These are phyloP conservation scores for Myripristis jacobus DNA, from an alignment of 2,797 vertebrate species.

Conservation along the genomic window DNA sequence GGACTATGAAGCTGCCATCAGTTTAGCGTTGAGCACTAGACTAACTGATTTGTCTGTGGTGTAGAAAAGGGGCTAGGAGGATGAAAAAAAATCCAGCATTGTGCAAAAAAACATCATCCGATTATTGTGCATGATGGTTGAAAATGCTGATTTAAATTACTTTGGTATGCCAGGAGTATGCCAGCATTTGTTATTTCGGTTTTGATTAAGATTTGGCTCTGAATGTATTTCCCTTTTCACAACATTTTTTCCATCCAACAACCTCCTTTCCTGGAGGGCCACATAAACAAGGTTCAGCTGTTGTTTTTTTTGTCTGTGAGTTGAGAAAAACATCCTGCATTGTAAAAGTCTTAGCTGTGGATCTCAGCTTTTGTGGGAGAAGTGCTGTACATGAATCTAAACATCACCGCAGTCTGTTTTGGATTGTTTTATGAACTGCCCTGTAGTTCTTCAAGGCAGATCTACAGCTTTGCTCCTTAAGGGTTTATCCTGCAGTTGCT, in stretches of 20 bases:
- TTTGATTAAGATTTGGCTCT: no score
- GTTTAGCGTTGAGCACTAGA: constrained; percentile 1
- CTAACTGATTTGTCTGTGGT: not conserved
- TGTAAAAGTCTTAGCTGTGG: not conserved
- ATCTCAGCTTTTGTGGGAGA: not conserved
- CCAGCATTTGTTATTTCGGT: no score
- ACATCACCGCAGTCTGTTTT: not conserved
- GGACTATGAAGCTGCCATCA: not conserved
- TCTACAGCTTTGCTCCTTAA: not conserved
- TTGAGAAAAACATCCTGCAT: not conserved
- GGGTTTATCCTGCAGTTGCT: constrained; percentile 21
- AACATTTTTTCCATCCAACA: no score
- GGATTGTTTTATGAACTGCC: not conserved
- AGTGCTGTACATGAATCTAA: not conserved
- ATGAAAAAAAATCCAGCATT: not conserved
- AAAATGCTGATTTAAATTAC: no score
- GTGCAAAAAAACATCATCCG: not conserved
- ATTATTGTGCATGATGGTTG: no score
- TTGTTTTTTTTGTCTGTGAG: no score
- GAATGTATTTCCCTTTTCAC: no score
- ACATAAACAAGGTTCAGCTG: no score
- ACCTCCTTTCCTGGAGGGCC: no score
- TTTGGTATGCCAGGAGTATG: no score
- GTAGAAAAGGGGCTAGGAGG: not conserved
- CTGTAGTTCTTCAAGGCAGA: not conserved